phyloP scores from a whole-genome alignment of 2,888 invertebrate genomes.

The Cataglyphis rosenhaueri region DNA sequence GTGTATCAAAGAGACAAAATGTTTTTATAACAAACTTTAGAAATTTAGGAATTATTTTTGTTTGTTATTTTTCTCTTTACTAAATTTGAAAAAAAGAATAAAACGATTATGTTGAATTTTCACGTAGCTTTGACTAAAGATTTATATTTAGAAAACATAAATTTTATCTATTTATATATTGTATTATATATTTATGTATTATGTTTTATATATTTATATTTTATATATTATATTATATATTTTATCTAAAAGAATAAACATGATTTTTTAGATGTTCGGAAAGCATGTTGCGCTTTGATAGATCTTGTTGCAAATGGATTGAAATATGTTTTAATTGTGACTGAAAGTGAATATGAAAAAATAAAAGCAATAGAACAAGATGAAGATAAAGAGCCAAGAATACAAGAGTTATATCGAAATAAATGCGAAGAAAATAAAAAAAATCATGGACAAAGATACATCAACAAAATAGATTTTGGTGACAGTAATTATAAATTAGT shows the following conservation, averaged over 20 bases:
- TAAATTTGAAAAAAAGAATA: background rate
- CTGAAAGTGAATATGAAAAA: conserved; percentile 41
- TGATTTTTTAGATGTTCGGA: conserved; percentile 72
- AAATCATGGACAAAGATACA: background rate
- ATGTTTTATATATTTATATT: background rate
- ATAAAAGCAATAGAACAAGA: conserved; percentile 33
- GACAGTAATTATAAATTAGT: background rate
- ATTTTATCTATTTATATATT: background rate
- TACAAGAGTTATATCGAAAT: conserved; percentile 30
- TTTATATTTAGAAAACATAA: background rate
- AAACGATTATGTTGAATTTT: background rate
- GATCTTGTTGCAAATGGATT: conserved; percentile 76
- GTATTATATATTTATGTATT: background rate
- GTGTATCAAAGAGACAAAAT: background rate
- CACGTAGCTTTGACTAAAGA: background rate
- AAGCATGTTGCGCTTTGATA: conserved; percentile 75
- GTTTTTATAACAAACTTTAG: background rate
- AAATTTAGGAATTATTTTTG: background rate
- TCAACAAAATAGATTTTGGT: background rate
- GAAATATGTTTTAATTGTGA: conserved; percentile 69
- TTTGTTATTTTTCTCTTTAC: background rate
- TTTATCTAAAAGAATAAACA: background rate
- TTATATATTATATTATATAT: background rate
- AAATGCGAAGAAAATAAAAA: background rate
- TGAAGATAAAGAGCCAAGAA: background rate